Conservation (phyloP, 2,797 vertebrate genomes). For the Enteromius viviparus region DNA sequence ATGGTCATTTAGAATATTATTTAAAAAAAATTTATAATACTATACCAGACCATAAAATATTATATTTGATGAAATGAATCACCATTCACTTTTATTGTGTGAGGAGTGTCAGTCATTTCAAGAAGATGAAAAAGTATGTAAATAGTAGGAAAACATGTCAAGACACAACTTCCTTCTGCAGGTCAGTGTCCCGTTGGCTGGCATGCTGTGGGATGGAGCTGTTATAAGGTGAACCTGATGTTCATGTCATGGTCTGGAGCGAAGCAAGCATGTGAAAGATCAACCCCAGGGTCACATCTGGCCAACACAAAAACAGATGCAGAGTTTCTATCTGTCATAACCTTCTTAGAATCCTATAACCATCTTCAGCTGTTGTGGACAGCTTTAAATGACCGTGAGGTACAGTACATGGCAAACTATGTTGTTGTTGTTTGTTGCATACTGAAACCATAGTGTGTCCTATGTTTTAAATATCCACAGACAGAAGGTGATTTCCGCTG, state of each 20-base stretch:
- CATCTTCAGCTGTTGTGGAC: slow-evolving; percentile 85
- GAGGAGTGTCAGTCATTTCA: background rate
- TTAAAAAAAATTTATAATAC: background rate
- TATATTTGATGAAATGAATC: background rate
- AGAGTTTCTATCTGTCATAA: slow-evolving; percentile 78
- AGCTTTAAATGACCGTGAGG: slow-evolving; percentile 83
- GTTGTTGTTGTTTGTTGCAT: no score
- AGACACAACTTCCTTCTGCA: slow-evolving; percentile 60
- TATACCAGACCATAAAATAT: background rate
- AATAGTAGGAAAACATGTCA: slow-evolving; percentile 16
- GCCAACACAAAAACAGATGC: slow-evolving; percentile 78
- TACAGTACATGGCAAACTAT: slow-evolving; percentile 70
- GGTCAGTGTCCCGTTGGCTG: slow-evolving; percentile 82
- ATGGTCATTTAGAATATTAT: background rate
- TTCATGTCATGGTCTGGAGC: slow-evolving; percentile 78
- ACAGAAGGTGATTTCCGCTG: slow-evolving; percentile 80
- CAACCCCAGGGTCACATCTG: slow-evolving; percentile 76
- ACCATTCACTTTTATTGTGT: background rate
- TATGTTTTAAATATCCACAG: slow-evolving; percentile 66
- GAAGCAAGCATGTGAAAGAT: slow-evolving; percentile 68
- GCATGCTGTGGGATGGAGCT: slow-evolving; percentile 80
- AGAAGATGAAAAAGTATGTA: background rate
- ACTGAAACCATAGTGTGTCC: background rate
- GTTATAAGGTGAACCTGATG: slow-evolving; percentile 75
- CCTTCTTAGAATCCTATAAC: slow-evolving; percentile 73